phyloP scores from a whole-genome alignment of 2,113 vertebrate genomes.

The Telmatochromis sp. region DNA sequence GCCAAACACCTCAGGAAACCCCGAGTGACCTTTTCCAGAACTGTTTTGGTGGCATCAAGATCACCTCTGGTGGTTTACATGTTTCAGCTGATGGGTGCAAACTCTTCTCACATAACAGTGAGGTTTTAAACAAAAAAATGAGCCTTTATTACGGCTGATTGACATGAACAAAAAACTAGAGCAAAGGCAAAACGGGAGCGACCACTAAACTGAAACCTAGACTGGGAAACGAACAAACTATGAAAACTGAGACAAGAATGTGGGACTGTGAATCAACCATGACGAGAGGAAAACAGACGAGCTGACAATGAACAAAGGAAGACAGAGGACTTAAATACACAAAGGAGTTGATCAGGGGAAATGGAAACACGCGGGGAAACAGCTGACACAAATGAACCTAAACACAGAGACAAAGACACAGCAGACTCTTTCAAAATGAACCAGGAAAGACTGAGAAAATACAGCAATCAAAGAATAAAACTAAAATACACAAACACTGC shows the following conservation, averaged over 20 bases:
- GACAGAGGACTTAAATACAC: neutral
- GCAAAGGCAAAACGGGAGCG: neutral
- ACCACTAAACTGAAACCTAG: neutral
- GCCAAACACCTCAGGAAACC: neutral
- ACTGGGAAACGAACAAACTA: neutral
- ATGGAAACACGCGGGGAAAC: fast-evolving
- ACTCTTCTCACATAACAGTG: neutral
- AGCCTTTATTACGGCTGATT: neutral
- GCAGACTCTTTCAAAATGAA: neutral
- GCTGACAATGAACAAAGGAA: neutral
- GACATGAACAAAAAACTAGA: neutral
- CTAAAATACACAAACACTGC: neutral
- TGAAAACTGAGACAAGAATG: neutral
- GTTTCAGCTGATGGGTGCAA: neutral
- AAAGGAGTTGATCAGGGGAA: neutral
- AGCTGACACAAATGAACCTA: neutral
- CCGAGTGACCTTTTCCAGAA: neutral
- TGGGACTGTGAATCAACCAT: neutral
- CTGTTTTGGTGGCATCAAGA: neutral
- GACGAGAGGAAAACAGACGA: neutral
- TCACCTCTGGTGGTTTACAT: neutral
- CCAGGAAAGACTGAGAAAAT: neutral
- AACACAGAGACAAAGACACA: neutral
- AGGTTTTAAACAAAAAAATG: fast-evolving
- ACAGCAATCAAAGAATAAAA: neutral